Evolutionary conservation across 2,113 vertebrate genomes (phyloP).

Genomic region (Nibea coibor): DNA sequence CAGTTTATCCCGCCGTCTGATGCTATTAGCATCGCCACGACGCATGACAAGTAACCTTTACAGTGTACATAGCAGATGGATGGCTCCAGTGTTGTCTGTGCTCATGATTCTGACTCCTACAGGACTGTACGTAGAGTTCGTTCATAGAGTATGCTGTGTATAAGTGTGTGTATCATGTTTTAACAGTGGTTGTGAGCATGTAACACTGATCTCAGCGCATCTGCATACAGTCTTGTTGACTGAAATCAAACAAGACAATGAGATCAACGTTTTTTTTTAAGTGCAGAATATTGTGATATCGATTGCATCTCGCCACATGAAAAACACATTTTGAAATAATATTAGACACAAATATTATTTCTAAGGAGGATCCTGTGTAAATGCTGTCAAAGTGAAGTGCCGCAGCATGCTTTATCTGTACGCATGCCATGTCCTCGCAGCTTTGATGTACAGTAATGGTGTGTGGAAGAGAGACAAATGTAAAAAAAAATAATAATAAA

Average conservation of each 20-base stretch:
- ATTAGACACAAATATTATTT: constrained; percentile 75
- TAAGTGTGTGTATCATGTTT: constrained; percentile 28
- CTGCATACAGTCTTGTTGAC: constrained; percentile 60
- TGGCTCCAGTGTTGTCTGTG: constrained; percentile 59
- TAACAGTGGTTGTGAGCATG: constrained; percentile 73
- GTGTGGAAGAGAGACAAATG: constrained; percentile 42
- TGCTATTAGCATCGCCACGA: constrained; percentile 56
- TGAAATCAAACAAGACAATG: constrained; percentile 56
- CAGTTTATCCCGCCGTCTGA: constrained; percentile 60
- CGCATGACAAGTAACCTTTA: constrained; percentile 73
- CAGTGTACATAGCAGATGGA: constrained; percentile 55
- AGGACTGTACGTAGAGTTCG: constrained; percentile 13
- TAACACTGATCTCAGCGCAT: constrained; percentile 65
- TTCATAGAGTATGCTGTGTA: constrained; percentile 19
- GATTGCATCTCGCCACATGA: constrained; percentile 18
- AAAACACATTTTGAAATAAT: constrained; percentile 66
- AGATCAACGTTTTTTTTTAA: constrained; percentile 58
- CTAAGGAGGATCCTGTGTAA: constrained; percentile 32
- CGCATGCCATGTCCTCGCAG: constrained; percentile 66
- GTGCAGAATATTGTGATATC: neutral
- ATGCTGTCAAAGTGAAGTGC: constrained; percentile 57
- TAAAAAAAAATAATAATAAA: constrained; percentile 48
- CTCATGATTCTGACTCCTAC: constrained; percentile 24
- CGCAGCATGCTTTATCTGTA: constrained; percentile 65
- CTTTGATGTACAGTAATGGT: constrained; percentile 63